Base-by-base conservation (phyloP, 2,888 invertebrate species). In the Apodemia mormo region DNA sequence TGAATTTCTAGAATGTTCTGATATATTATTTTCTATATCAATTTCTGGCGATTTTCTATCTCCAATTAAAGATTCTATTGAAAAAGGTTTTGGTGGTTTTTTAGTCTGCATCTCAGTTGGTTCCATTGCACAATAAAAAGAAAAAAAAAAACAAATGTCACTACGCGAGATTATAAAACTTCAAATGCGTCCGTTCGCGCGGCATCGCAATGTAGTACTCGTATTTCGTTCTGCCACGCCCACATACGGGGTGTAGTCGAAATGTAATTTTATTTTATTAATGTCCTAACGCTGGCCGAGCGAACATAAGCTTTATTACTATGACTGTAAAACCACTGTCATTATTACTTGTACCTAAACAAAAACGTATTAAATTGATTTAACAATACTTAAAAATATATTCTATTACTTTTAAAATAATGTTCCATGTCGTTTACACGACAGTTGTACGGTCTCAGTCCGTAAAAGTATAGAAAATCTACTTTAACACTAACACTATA, bases 21-120 rank as follows among this genome's bases (percentile, higher is more conserved):
- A 89, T 22, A 88, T 74, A 74, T 89, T 90, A 69, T 90, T 92
- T 70, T 92, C 92, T 77, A 92, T 90, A 72, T 92, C 92, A 54
- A 93, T 92, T 73, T 92, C 92, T 1, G 93, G 93, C 58, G 91
- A 91, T 84, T 92, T 92, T 75, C 92, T 80, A 12, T 88, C 85
- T 0, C 94, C 94, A 33, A 95, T 95, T 40, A 95, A 79, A 1
- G 95, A 95, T 82, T 95, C 95, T 65, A 95, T 95, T 0, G 95
- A 94, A 82, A 95, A 95, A 1, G 95, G 94, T 77, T 94, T 94
- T 3, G 95, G 95, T 67, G 95, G 95, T 68, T 92, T 90, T 78
- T 85, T 91, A 71, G 89, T 89, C 72, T 86, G 84, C 0, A 86
- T 87, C 76, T 87, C 85, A 0, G 87, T 88, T 0, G 88, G 87